Evolutionary conservation across 2,888 invertebrate genomes (phyloP).

Genomic region (Mythimna impura): DNA sequence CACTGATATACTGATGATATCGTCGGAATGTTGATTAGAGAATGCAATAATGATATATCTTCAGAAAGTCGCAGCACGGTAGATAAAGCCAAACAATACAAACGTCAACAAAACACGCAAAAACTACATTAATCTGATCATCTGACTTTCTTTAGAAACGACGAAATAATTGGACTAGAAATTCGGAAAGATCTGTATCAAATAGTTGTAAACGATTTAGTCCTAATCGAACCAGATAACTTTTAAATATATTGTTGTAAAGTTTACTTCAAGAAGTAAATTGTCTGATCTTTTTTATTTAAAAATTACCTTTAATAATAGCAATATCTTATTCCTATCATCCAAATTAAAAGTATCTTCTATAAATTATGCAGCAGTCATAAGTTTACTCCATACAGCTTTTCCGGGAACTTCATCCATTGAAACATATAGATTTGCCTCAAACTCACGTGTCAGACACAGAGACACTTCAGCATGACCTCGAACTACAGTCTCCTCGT

Average conservation of each 20-base stretch:
- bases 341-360: background rate
- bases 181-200: background rate
- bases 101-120: constrained; percentile 28
- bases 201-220: background rate
- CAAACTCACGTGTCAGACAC: constrained; percentile 27
- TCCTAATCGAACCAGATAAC: too few relatives aligned
- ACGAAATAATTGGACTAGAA: constrained; percentile 6
- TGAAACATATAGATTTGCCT: constrained; percentile 13
- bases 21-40: constrained; percentile 33
- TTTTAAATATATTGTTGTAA: too few relatives aligned
- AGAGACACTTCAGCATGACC: constrained; percentile 13
- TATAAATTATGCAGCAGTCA: background rate
- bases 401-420: background rate
- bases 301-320: too few relatives aligned
- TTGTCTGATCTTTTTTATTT: too few relatives aligned
- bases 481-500: constrained; percentile 34
- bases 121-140: constrained; percentile 33
- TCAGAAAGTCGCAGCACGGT: constrained; percentile 23
- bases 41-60: constrained; percentile 32
- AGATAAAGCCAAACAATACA: constrained; percentile 4
- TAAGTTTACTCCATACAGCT: background rate
- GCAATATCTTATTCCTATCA: background rate
- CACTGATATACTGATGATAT: constrained; percentile 25
- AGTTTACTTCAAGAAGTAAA: too few relatives aligned
- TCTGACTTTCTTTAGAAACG: background rate